Evolutionary conservation across 2,888 invertebrate species (phyloP), one percentile per base, ranked within the genome.

Genomic region (Pelosia muscerda): DNA sequence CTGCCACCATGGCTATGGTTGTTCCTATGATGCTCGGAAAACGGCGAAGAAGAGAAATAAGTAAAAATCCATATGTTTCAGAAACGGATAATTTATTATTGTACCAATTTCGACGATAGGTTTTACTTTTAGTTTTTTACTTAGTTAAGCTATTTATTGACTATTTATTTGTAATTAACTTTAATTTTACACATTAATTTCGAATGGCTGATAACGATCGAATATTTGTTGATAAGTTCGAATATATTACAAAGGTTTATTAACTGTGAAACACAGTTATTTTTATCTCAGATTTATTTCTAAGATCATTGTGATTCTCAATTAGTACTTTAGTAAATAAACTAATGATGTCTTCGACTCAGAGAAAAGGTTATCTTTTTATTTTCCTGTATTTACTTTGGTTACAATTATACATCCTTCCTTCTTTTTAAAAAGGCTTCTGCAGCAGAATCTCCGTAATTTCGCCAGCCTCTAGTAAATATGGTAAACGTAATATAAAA

Each of bases 1-100:
- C 97, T 9, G 97, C 97, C 0, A 97, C 97, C 0, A 97, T 97
- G 96, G 97, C 97, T 0, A 97, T 97, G 96, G 95, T 97, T 76
- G 96, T 97, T 53, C 97, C 97, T 0, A 96, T 97, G 95, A 96
- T 97, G 87, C 92, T 97, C 70, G 96, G 96, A 11, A 85, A 90
- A 77, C 88, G 92, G n/a, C 81, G 90, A 74, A 90, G 90, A 81
- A 85, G 93, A 75, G 90, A 89, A 54, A 72, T 88, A 53, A 79
- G 67, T 65, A 74, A 63, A 73, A 76, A 70, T 28, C 71, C 79
- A 58, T 76, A 81, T 71, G 72, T 84, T 66, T 68, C 82, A 59
- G 76, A 88, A 79, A 72, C 89, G 75, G 81, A 88, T n/a, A 81
- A 86, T 67, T 70, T 88, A 74, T 71, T 88, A 74, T 83, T 88